A percentile compares a stretch with the other conserved stretches of the same genome.
Conservation (phyloP, 2,888 invertebrate species). For the Ennomos fuscantarius region DNA sequence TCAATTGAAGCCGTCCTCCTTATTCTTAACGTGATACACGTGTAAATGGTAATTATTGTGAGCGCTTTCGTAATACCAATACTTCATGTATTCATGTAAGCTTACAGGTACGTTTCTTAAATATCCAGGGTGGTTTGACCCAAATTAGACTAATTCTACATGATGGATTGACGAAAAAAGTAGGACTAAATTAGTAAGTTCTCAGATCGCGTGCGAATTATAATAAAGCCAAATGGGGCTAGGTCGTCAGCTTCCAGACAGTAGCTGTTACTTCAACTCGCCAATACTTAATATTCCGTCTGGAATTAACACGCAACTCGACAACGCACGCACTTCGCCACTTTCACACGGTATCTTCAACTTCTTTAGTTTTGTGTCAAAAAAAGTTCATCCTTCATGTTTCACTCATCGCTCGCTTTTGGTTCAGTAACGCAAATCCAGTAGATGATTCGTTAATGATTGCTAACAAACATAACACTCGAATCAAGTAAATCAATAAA, state of each 20-base stretch:
- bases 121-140: slow-evolving; percentile 21
- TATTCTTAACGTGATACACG: slow-evolving; percentile 36
- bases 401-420: background rate
- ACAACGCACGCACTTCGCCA: slow-evolving; percentile 45
- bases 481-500: slow-evolving; percentile 72
- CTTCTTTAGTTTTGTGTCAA: slow-evolving; percentile 22
- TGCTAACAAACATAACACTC: slow-evolving; percentile 56
- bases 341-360: slow-evolving; percentile 50
- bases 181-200: slow-evolving; percentile 33
- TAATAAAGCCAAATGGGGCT: slow-evolving; percentile 58
- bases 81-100: slow-evolving; percentile 29
- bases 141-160: slow-evolving; percentile 32
- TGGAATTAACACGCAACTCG: slow-evolving; percentile 57
- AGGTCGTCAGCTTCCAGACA: slow-evolving; percentile 68
- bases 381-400: slow-evolving; percentile 12
- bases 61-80: slow-evolving; percentile 24
- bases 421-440: slow-evolving; percentile 12
- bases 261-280: slow-evolving; percentile 67
- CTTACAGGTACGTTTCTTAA: slow-evolving; percentile 26
- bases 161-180: slow-evolving; percentile 33
- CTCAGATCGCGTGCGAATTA: slow-evolving; percentile 58
- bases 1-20: slow-evolving; percentile 32
- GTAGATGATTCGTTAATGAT: slow-evolving; percentile 38
- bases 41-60: slow-evolving; percentile 41
- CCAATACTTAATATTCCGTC: slow-evolving; percentile 57